Evolutionary conservation across 92 coral and sea anemone genomes (phyloP).

Genomic region (Phenganax subtilis): DNA sequence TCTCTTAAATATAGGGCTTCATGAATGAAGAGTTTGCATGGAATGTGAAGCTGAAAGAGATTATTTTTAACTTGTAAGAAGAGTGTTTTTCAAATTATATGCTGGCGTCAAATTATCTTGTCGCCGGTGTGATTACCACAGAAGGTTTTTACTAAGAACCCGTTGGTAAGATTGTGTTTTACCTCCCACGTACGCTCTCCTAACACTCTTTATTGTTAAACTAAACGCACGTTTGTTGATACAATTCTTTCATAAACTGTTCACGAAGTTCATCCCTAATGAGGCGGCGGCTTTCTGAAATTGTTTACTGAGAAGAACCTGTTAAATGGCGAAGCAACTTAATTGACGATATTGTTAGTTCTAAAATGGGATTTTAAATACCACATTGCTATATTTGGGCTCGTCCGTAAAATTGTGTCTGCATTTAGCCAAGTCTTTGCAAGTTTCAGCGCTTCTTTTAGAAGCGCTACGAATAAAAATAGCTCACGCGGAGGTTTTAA

Average conservation of each 20-base stretch:
- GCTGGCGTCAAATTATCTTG: conserved; percentile 7
- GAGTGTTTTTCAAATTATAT: not conserved
- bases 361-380: conserved; percentile 18
- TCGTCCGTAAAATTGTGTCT: not conserved
- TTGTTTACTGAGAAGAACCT: conserved; percentile 18
- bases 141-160: not conserved
- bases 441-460: not conserved
- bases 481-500: conserved; percentile 17
- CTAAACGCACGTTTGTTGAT: conserved; percentile 36
- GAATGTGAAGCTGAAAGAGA: not conserved
- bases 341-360: conserved; percentile 9
- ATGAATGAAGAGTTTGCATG: not conserved
- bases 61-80: not conserved
- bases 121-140: not conserved
- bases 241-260: conserved; percentile 32
- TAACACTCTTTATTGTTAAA: conserved; percentile 25
- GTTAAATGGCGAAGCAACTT: not conserved
- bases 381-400: conserved; percentile 13
- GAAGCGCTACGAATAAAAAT: conserved; percentile 4
- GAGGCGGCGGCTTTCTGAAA: conserved; percentile 29
- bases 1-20: not conserved
- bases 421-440: not conserved
- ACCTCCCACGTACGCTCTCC: conserved; percentile 32
- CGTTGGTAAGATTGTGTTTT: not conserved
- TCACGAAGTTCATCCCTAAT: conserved; percentile 15